Percentiles rank a stretch among this genome's conserved stretches.
Conservation (phyloP, 2,797 vertebrate species). For the Distichodus sexfasciatus region DNA sequence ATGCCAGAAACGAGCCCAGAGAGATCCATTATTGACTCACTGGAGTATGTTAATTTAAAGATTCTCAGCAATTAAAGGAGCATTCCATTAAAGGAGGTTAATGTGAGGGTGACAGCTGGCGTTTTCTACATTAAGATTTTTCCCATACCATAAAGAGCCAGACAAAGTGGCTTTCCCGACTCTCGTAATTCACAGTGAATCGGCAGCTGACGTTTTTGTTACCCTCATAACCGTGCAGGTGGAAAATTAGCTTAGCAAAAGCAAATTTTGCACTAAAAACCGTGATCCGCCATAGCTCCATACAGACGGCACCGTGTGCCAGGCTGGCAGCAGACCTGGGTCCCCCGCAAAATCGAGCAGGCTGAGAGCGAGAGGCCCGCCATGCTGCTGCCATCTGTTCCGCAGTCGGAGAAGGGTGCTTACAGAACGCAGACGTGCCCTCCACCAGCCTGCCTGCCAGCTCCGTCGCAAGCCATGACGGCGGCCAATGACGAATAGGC, state of each 20-base stretch:
- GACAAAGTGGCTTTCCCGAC: no score
- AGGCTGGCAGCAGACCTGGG: background rate
- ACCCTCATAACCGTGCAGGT: background rate
- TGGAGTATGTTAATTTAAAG: background rate
- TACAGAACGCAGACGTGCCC: conserved; percentile 1
- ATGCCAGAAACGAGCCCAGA: background rate
- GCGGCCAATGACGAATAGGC: background rate
- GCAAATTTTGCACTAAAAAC: background rate
- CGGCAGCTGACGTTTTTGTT: background rate
- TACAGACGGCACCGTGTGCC: background rate
- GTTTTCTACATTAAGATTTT: no score
- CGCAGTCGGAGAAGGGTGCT: conserved; percentile 8
- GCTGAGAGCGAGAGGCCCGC: background rate
- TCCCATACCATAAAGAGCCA: no score
- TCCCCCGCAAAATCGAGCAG: conserved; percentile 1
- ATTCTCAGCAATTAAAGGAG: background rate
- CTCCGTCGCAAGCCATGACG: background rate
- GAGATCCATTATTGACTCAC: background rate
- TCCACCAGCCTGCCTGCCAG: background rate
- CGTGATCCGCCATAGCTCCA: background rate
- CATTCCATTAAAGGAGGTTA: no score
- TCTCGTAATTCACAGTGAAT: no score
- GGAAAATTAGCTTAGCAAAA: background rate
- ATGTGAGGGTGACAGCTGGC: no score
- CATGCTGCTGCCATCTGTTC: conserved; percentile 19